Conservation (phyloP, 2,888 invertebrate genomes). For the Acanthosepion pharaonis region DNA sequence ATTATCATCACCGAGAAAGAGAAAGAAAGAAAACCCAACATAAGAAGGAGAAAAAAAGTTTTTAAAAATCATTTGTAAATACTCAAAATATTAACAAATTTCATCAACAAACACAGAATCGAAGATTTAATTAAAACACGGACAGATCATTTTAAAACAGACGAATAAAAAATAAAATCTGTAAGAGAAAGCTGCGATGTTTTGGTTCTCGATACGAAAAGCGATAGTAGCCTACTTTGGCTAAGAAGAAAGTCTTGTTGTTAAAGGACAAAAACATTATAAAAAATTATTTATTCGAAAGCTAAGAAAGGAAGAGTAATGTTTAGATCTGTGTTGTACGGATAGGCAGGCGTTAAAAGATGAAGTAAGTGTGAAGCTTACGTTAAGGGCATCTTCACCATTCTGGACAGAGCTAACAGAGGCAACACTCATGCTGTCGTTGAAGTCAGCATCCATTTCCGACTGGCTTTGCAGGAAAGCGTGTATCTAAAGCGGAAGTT, state of each 20-base stretch:
- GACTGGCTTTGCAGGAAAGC: slow-evolving; percentile 35
- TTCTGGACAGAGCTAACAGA: not conserved
- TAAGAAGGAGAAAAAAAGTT: not conserved
- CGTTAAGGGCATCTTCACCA: slow-evolving; percentile 39
- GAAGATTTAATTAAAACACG: not conserved
- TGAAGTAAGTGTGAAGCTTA: not conserved
- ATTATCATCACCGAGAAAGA: no score
- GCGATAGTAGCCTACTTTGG: not conserved
- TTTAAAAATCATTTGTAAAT: not conserved
- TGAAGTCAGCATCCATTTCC: slow-evolving; percentile 34
- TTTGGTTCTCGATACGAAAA: not conserved
- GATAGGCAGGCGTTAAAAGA: not conserved
- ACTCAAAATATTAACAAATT: not conserved
- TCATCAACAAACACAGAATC: not conserved
- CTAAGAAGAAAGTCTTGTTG: not conserved
- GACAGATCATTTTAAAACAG: not conserved
- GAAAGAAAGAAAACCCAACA: not conserved
- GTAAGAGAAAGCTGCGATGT: not conserved
- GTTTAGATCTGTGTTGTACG: not conserved
- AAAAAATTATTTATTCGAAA: not conserved
- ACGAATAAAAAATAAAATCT: not conserved
- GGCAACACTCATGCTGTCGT: slow-evolving; percentile 24
- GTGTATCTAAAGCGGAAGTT: slow-evolving; percentile 43
- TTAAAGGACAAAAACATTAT: not conserved
- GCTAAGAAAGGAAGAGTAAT: not conserved